These are phyloP conservation scores for Hylaeus anthracinus DNA, from an alignment of 1,140 invertebrate genomes.

Conservation along the genomic window DNA sequence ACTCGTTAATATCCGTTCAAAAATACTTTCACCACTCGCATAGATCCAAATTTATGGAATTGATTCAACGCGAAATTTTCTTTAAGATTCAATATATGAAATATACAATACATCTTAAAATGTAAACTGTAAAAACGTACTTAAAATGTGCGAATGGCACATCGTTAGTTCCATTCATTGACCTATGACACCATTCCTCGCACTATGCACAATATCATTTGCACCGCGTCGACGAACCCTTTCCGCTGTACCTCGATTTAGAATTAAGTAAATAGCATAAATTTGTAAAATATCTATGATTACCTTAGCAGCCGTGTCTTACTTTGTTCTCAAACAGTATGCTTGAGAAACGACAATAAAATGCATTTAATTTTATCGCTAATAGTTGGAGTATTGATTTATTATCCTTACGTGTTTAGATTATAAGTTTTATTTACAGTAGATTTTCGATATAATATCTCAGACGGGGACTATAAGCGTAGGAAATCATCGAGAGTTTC, in stretches of 20 bases:
- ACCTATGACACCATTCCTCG: constrained; percentile 37
- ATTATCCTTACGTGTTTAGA: neutral
- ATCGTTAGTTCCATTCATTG: constrained; percentile 17
- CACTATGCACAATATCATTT: constrained; percentile 51
- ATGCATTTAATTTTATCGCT: constrained; percentile 69
- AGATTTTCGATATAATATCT: too few relatives aligned
- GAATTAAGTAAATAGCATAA: constrained; percentile 50
- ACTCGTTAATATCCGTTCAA: constrained; percentile 5
- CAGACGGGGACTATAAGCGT: too few relatives aligned
- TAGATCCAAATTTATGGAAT: constrained; percentile 1
- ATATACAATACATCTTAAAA: neutral
- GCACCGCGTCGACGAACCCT: constrained; percentile 29
- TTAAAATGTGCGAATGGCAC: neutral
- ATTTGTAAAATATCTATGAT: constrained; percentile 60
- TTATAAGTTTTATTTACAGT: too few relatives aligned
- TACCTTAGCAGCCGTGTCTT: constrained; percentile 50
- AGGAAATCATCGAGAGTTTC: too few relatives aligned
- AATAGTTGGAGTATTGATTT: constrained; percentile 12
- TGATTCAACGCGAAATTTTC: constrained; percentile 5
- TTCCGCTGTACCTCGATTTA: constrained; percentile 50
- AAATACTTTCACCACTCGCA: constrained; percentile 4
- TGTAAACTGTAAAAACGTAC: constrained; percentile 7
- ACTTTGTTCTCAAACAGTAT: constrained; percentile 64
- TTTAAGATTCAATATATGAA: constrained; percentile 8
- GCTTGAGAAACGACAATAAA: constrained; percentile 73